phyloP scores from a whole-genome alignment of 2,888 invertebrate genomes.

The Scaptomyza cyrtandrae region DNA sequence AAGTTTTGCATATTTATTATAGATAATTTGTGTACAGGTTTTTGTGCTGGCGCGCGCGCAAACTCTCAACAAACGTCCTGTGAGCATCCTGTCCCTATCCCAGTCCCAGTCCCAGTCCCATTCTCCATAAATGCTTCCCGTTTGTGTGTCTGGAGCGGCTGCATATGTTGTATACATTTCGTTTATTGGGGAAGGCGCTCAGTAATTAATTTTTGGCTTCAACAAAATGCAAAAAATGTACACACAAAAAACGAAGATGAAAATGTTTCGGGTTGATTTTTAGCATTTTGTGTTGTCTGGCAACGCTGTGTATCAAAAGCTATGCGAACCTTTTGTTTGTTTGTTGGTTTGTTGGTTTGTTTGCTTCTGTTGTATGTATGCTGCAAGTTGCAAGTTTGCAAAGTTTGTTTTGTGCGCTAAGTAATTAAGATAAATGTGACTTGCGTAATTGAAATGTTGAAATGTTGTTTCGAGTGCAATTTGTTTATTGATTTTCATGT shows the following conservation, averaged over 20 bases:
- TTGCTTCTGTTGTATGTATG: constrained; percentile 7
- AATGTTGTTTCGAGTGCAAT: constrained; percentile 2
- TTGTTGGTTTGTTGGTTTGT: not conserved
- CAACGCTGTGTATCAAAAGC: constrained; percentile 54
- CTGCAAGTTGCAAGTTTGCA: constrained; percentile 4
- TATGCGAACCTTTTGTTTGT: not conserved
- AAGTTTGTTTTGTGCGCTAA: constrained; percentile 37
- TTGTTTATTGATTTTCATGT: constrained; percentile 22
- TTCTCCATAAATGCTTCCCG: constrained; percentile 3
- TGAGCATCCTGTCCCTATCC: constrained; percentile 50
- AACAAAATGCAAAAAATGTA: constrained; percentile 27
- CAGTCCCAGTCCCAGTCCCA: constrained; percentile 16
- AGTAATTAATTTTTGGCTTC: constrained; percentile 72
- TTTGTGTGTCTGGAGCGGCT: constrained; percentile 26
- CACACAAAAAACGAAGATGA: not conserved
- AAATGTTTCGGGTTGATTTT: constrained; percentile 48
- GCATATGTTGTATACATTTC: constrained; percentile 65
- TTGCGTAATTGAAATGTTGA: constrained; percentile 23
- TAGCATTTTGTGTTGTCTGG: constrained; percentile 59
- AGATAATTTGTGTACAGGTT: constrained; percentile 81
- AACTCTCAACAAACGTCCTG: constrained; percentile 75
- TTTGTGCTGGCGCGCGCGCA: constrained; percentile 78
- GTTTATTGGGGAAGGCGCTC: constrained; percentile 28
- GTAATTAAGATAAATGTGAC: constrained; percentile 55
- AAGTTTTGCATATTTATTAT: constrained; percentile 81